Evolutionary conservation across 2,113 vertebrate species (phyloP).

Genomic region (Alligator sinensis): DNA sequence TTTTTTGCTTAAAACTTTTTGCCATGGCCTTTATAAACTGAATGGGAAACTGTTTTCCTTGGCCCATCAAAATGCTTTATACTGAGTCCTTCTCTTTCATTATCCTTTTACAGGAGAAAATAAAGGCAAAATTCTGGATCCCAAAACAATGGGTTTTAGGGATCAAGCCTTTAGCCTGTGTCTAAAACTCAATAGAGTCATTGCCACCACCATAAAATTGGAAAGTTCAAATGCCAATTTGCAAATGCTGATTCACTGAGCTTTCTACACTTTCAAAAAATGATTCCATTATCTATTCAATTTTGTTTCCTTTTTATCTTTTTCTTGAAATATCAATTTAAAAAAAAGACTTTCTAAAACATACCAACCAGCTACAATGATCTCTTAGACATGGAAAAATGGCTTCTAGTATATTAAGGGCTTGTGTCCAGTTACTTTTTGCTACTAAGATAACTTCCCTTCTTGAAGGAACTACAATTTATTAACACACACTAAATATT

Average conservation of each 20-base stretch:
- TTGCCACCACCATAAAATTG: not conserved
- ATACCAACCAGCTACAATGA: not conserved
- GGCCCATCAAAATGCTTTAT: not conserved
- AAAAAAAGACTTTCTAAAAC: not conserved
- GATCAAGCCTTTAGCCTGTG: not conserved
- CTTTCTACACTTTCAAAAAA: not conserved
- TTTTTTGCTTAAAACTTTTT: not conserved
- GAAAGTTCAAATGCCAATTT: not conserved
- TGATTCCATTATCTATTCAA: not conserved
- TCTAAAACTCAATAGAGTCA: accelerated
- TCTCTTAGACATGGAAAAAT: not conserved
- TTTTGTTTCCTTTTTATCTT: not conserved
- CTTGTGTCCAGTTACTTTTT: not conserved
- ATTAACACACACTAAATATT: constrained; percentile 47
- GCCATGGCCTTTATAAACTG: not conserved
- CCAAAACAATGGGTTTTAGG: not conserved
- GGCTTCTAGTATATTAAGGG: no score
- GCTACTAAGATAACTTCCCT: not conserved
- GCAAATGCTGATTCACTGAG: not conserved
- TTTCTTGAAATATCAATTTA: not conserved
- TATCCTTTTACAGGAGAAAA: not conserved
- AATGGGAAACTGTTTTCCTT: not conserved
- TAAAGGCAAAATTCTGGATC: not conserved
- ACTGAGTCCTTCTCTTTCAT: not conserved
- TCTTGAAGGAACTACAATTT: constrained; percentile 15